Conservation (phyloP, 1,140 invertebrate species). For the Zaprionus africanus region DNA sequence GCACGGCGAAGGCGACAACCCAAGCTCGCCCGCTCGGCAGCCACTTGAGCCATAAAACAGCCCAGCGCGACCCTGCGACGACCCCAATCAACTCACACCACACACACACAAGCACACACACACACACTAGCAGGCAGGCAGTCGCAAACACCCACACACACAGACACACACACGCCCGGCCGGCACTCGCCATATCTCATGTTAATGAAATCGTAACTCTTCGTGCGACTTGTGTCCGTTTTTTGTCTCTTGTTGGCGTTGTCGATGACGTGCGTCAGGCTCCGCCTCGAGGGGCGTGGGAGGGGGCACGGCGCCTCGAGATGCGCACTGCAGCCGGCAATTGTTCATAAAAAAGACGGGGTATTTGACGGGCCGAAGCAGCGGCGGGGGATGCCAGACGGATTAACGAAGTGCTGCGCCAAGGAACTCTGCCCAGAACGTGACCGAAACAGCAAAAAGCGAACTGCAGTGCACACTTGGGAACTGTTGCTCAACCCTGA, state of each 20-base stretch:
- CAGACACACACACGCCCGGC: slow-evolving; percentile 4
- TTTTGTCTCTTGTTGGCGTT: slow-evolving; percentile 50
- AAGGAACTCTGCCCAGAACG: slow-evolving; percentile 12
- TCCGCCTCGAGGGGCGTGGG: slow-evolving; percentile 1
- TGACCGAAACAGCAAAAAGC: slow-evolving; percentile 12
- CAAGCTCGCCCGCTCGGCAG: slow-evolving; percentile 39
- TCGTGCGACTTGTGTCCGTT: slow-evolving; percentile 76
- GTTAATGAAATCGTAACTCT: slow-evolving; percentile 83
- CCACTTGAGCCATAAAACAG: slow-evolving; percentile 78
- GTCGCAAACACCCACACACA: background rate
- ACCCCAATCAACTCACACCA: slow-evolving; percentile 53
- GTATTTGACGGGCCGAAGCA: background rate
- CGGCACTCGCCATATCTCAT: slow-evolving; percentile 78
- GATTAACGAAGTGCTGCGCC: slow-evolving; percentile 29
- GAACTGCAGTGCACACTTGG: background rate
- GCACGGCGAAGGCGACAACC: slow-evolving; percentile 65
- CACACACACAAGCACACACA: background rate
- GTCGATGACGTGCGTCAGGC: slow-evolving; percentile 42
- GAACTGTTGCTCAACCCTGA: background rate
- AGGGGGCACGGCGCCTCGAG: background rate
- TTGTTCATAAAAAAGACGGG: slow-evolving; percentile 42
- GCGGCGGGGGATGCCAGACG: background rate
- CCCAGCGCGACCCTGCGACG: slow-evolving; percentile 57
- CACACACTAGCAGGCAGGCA: background rate
- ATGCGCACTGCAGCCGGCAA: slow-evolving; percentile 41